Base-by-base conservation (phyloP, 2,888 invertebrate species). In the Napeogenes sylphis region DNA sequence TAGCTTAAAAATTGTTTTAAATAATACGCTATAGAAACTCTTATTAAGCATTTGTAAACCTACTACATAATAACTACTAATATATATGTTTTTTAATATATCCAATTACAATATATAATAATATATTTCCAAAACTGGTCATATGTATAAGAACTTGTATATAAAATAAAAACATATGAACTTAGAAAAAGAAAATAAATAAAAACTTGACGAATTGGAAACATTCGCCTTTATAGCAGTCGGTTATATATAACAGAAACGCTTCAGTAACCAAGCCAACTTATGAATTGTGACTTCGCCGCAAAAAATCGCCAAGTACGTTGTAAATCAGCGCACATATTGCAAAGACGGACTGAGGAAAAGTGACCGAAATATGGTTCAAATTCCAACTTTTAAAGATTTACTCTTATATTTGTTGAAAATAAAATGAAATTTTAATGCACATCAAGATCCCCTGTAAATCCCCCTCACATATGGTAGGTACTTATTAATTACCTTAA, bases 281-380 rank as follows among this genome's bases (percentile, higher is more conserved):
- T 55, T 57, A 57, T 57, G 56, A 57, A 32, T 57, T 57, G 56
- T 57, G 45, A 57, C 46, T 46, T 51, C 51, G 56, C 45, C 45
- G 33, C 47, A 55, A 21, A 38, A 60, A 56, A 51, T 56, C 46
- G 46, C 55, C 58, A 61, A 56, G 51, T 51, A 30, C 60, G 61
- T 62, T 67, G 67, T 70, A 69, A 70, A 69, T 72, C 64, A 67
- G 66, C 62, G 69, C 68, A 67, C 71, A 69, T 65, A 64, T 72
- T 72, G 72, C 62, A 69, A 64, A 66, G 72, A 71, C 71, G 64
- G 60, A 46, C 59, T 51, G 55, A 46, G 55, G 54, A 60, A 67
- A 67, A 51, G 35, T 56, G 56, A 58, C 56, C 33, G 33, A 51
- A 58, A 38, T 47, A 46, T 47, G 13, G 30, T 42, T 32, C 42